These are phyloP conservation scores for Lycodopsis pacificus DNA, from an alignment of 2,797 vertebrate genomes.

Conservation along the genomic window DNA sequence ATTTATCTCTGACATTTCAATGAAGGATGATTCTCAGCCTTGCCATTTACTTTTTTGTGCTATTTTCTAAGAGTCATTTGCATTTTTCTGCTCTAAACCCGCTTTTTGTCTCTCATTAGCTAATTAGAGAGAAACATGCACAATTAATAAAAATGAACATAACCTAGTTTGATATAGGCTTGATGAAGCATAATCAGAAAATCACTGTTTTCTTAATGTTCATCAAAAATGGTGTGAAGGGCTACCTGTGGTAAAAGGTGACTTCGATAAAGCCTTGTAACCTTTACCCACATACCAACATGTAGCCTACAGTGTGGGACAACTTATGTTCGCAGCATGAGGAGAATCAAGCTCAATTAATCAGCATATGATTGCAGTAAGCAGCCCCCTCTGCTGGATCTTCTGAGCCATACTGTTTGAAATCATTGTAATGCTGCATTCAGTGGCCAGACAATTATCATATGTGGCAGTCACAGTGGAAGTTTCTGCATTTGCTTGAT, in stretches of 20 bases:
- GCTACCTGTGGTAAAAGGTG: conserved; percentile 83
- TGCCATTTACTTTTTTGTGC: conserved; percentile 87
- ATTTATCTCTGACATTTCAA: conserved; percentile 89
- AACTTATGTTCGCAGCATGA: conserved; percentile 87
- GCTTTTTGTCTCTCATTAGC: conserved; percentile 84
- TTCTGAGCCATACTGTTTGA: conserved; percentile 80
- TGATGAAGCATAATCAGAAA: conserved; percentile 82
- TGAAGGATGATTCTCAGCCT: conserved; percentile 86
- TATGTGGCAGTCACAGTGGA: conserved; percentile 51
- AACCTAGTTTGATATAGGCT: conserved; percentile 84
- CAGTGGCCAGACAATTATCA: conserved; percentile 70
- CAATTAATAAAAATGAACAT: conserved; percentile 85
- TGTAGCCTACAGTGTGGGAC: conserved; percentile 84
- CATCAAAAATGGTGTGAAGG: conserved; percentile 79
- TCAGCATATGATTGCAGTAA: conserved; percentile 86
- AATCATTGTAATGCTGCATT: conserved; percentile 74
- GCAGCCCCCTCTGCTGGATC: conserved; percentile 87
- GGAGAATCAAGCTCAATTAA: conserved; percentile 87
- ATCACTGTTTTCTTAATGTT: conserved; percentile 79
- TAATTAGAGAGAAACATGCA: conserved; percentile 84
- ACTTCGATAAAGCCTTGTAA: conserved; percentile 81
- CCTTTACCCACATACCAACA: conserved; percentile 85
- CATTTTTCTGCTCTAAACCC: conserved; percentile 84
- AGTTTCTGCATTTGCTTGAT: conserved; percentile 57
- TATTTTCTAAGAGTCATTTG: conserved; percentile 86